Conservation (phyloP, 2,888 invertebrate species). For the Thera obeliscata region DNA sequence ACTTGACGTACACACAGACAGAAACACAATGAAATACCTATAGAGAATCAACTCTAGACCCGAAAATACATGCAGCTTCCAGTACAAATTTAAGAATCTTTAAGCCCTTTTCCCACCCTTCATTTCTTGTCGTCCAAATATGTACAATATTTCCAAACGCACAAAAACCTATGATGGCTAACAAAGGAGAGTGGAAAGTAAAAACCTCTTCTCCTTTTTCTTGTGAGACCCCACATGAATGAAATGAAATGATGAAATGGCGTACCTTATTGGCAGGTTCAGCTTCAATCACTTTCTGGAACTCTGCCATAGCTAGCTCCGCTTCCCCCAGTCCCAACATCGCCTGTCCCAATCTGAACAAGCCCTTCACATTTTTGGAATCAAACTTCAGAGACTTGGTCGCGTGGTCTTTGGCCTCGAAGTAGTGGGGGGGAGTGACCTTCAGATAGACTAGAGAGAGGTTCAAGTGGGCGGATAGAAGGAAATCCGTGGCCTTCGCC, state of each 20-base stretch:
- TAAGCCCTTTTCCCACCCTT: too few relatives aligned
- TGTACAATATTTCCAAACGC: too few relatives aligned
- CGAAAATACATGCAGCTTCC: too few relatives aligned
- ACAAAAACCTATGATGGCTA: too few relatives aligned
- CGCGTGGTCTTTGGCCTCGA: slow-evolving; percentile 90
- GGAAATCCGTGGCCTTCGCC: slow-evolving; percentile 70
- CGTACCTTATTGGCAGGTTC: slow-evolving; percentile 92
- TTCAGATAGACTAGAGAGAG: slow-evolving; percentile 93
- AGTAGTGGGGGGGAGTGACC: slow-evolving; percentile 85
- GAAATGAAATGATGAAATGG: too few relatives aligned
- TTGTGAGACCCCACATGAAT: too few relatives aligned
- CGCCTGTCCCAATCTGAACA: slow-evolving; percentile 95
- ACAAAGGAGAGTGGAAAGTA: too few relatives aligned
- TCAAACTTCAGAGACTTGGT: slow-evolving; percentile 91
- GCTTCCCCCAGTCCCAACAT: slow-evolving; percentile 90
- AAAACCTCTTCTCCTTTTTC: too few relatives aligned
- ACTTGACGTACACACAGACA: not conserved
- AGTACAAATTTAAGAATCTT: too few relatives aligned
- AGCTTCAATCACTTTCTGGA: slow-evolving; percentile 88
- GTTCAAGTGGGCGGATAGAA: slow-evolving; percentile 91
- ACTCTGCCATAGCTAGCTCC: slow-evolving; percentile 90
- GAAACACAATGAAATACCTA: too few relatives aligned
- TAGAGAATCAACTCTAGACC: too few relatives aligned
- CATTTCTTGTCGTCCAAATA: too few relatives aligned
- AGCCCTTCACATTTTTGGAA: slow-evolving; percentile 92